Evolutionary conservation across 2,113 vertebrate species (phyloP).

Genomic region (Aspiorhynchus laticeps): DNA sequence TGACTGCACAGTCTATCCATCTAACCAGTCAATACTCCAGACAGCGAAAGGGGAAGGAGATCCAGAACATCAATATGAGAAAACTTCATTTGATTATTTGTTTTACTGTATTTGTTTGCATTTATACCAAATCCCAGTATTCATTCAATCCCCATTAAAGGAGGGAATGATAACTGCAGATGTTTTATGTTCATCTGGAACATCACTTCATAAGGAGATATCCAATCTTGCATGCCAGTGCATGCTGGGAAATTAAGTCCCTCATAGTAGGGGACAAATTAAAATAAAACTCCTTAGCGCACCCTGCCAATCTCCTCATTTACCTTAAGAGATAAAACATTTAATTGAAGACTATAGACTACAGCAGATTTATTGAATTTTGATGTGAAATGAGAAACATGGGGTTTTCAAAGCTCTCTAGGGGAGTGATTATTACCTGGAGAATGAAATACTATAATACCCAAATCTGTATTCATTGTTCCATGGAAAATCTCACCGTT

Average conservation of each 20-base stretch:
- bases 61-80: constrained; percentile 8
- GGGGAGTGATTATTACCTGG: constrained; percentile 36
- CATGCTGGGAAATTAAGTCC: constrained; percentile 29
- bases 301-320: constrained; percentile 44
- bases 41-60: not conserved
- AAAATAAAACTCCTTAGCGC: constrained; percentile 9
- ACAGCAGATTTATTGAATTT: constrained; percentile 44
- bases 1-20: constrained; percentile 34
- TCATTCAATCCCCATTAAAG: not conserved
- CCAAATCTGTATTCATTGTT: constrained; percentile 27
- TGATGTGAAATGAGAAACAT: constrained; percentile 43
- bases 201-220: constrained; percentile 23
- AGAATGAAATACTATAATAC: constrained; percentile 35
- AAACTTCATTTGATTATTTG: constrained; percentile 4
- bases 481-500: constrained; percentile 15
- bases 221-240: constrained; percentile 6
- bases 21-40: constrained; percentile 31
- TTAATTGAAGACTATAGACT: constrained; percentile 46
- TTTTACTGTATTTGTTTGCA: not conserved
- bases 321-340: constrained; percentile 44
- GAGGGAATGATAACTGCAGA: not conserved
- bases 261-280: constrained; percentile 20
- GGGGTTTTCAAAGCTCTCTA: constrained; percentile 36
- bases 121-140: not conserved
- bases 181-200: not conserved